Percentiles rank a stretch among this genome's conserved stretches.
phyloP scores from a whole-genome alignment of 37 sponge, comb jelly and placozoan genomes.

The Aphrocallistes beatrix region DNA sequence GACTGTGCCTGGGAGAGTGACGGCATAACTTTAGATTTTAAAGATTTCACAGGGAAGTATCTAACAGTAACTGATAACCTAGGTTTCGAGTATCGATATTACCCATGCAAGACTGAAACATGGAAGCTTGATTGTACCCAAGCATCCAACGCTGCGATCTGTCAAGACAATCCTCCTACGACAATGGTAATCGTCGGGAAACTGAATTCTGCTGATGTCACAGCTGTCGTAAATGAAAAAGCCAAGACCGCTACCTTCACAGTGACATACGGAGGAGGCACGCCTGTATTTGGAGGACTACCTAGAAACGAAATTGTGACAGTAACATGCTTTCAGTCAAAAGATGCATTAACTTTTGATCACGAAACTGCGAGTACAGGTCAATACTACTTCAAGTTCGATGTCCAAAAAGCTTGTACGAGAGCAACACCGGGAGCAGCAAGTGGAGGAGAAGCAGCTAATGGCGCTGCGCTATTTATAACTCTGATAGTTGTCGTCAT shows the following conservation, averaged over 20 bases:
- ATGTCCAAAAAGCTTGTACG: not conserved
- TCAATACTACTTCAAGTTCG: not conserved
- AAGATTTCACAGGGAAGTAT: not conserved
- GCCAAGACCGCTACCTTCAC: not conserved
- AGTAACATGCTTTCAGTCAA: not conserved
- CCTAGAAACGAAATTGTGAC: not conserved
- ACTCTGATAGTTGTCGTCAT: not conserved
- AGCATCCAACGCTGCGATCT: not conserved
- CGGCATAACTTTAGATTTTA: not conserved
- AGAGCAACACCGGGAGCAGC: not conserved
- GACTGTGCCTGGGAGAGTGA: not conserved
- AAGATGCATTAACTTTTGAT: not conserved
- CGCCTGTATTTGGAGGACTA: too few relatives aligned
- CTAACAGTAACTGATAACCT: not conserved
- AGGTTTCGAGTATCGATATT: not conserved
- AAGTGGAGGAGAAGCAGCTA: not conserved
- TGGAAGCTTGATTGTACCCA: not conserved
- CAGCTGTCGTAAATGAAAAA: not conserved
- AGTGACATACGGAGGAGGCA: not conserved
- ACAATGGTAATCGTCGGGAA: not conserved
- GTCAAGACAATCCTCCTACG: not conserved
- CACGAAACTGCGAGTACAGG: not conserved
- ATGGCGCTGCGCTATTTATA: not conserved
- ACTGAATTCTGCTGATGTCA: not conserved
- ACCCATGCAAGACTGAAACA: not conserved